Evolutionary conservation across 2,113 vertebrate species (phyloP), one percentile per base, ranked within the genome.

Genomic region (Entomyzon cyanotis): DNA sequence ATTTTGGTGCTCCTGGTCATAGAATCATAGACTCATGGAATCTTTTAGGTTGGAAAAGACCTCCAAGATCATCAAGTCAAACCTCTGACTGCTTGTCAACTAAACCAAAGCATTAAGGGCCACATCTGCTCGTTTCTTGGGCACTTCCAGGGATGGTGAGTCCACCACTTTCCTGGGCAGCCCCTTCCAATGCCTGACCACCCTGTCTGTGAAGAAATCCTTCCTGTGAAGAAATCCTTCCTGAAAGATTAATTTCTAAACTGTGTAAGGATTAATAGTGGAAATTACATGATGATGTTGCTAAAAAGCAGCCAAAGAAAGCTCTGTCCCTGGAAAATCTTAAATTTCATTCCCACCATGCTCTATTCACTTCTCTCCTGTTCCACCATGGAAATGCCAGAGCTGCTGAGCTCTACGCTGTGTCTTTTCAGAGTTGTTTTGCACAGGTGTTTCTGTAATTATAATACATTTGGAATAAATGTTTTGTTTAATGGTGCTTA

Each of bases 401-500:
- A 68, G 59, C 55, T 86, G 28, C 41, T 86, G 31, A 69, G 25
- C 13, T 83, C n/a, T 17, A n/a, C 44, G 52, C 35, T 17, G 5
- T 39, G 20, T 60, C 28, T 77, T 60, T 76, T 52, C 23, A 24
- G 64, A 80, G 68, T 11, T 89, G 71, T 33, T 80, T 84, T 74
- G 59, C 64, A 74, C 73, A 87, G 52, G 68, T 80, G 80, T 90
- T 90, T 58, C 41, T 94, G 59, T 84, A 86, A 78, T 81, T 93
- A 68, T 0, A 1, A 41, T 69, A 35, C 23, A 41, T 85, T 90
- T 88, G 50, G 42, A 91, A 87, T 71, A 89, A 82, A 73, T 39
- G n/a, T 27, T 80, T 70, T 84, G 82, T 80, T 92, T 65, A 95
- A 80, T 84, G 76, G 42, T 73, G 41, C 63, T 94, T 35, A 73